phyloP scores from a whole-genome alignment of 2,888 invertebrate genomes.

The Piscicola geometra region DNA sequence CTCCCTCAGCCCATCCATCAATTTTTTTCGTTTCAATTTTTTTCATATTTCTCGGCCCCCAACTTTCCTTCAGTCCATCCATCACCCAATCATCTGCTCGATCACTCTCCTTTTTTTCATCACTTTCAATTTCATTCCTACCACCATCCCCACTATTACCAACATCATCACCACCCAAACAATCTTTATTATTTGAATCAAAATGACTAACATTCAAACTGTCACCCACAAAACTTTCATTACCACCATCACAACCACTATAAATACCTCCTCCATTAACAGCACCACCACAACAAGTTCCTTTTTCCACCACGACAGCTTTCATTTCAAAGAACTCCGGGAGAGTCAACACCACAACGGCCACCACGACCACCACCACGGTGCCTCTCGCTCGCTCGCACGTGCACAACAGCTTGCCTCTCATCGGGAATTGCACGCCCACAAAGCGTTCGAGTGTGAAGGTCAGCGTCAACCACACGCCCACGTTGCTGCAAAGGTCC shows the following conservation, averaged over 20 bases:
- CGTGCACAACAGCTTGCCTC: slow-evolving; percentile 59
- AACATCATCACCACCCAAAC: too few species aligned
- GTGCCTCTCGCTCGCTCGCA: slow-evolving; percentile 15
- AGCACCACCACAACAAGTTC: neutral
- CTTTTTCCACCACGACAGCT: neutral
- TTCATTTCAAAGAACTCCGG: slow-evolving; percentile 32
- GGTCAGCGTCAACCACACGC: slow-evolving; percentile 71
- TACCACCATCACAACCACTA: too few species aligned
- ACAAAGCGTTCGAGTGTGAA: slow-evolving; percentile 73
- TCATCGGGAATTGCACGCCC: slow-evolving; percentile 70
- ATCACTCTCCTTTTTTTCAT: too few species aligned
- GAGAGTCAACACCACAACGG: slow-evolving; percentile 18
- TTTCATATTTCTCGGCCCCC: too few species aligned
- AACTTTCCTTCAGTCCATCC: too few species aligned
- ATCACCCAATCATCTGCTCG: too few species aligned
- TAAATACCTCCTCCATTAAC: neutral
- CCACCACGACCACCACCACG: slow-evolving; percentile 11
- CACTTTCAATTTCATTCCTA: too few species aligned
- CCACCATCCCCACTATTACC: too few species aligned
- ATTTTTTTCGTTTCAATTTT: too few species aligned
- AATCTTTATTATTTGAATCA: too few species aligned
- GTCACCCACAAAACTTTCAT: neutral
- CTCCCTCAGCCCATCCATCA: too few species aligned
- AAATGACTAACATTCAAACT: too few species aligned
- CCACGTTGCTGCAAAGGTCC: slow-evolving; percentile 66